Base-by-base conservation (phyloP, 2,888 invertebrate species). In the Thecophora atra region DNA sequence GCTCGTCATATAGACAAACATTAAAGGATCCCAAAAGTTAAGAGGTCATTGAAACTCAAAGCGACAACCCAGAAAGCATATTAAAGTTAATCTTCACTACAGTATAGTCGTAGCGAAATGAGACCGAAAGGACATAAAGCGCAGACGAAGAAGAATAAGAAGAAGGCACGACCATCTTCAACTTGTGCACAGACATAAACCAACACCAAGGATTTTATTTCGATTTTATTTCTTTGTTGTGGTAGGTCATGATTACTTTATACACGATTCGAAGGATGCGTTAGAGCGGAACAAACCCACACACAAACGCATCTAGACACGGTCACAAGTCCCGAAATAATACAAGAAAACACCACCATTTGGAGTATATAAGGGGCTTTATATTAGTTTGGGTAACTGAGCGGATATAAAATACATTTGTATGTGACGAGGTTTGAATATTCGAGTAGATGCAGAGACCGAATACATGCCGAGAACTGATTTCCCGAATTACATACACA, bases 191-290 rank as follows among this genome's bases (percentile, higher is more conserved):
- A 37, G 1, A 37, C 37, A 37, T 6, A 37, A 37, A 62, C 62
- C 30, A 17, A 62, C 62, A 37, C 11, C 2, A 6, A 37, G 37
- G 44, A 64, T 8, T 64, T 24, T 17, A 7, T 44, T 26, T 13
- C 24, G 42, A 44, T 63, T 64, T 47, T 51, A 44, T 47, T 62
- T 62, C 63, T 30, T 47, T 63, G 51, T 80, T 80, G 79, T 72
- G 79, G 73, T 78, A 80, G 80, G 80, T 80, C 80, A 81, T 78
- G 80, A 79, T 78, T 78, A 77, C 78, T 78, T 78, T 80, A 78
- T 78, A 69, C 26, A 24, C 15, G 11, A 19, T 13, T 24, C 15
- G 15, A 15, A 28, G 17, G 24, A 47, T 47, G 28, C 26, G 24
- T 44, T 19, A 30, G 47, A 19, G 21, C 8, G 19, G 13, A 44